phyloP scores from a whole-genome alignment of 2,888 invertebrate genomes.

The Achlya flavicornis region DNA sequence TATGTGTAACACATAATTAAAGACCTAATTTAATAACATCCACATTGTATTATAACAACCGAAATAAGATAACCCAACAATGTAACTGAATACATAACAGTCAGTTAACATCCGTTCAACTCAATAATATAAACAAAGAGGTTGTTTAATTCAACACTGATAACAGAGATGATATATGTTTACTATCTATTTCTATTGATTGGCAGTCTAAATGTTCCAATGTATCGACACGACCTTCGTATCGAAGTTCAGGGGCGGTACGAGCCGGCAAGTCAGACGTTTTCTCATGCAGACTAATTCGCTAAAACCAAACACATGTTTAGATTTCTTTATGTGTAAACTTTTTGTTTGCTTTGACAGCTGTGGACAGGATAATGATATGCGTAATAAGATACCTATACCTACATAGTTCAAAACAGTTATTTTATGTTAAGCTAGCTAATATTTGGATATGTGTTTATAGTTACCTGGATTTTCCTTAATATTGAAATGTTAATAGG shows the following conservation, averaged over 20 bases:
- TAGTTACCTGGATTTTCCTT: neutral
- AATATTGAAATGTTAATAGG: neutral
- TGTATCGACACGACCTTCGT: slow-evolving; percentile 28
- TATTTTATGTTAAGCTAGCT: neutral
- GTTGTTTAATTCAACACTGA: slow-evolving; percentile 10
- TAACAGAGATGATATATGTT: slow-evolving; percentile 8
- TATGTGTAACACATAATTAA: neutral
- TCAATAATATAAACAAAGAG: slow-evolving; percentile 7
- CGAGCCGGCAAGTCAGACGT: slow-evolving; percentile 32
- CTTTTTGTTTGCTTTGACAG: slow-evolving; percentile 32
- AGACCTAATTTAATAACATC: neutral
- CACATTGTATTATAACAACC: neutral
- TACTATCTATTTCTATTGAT: slow-evolving; percentile 18
- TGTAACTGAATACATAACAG: slow-evolving; percentile 6
- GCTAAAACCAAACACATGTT: slow-evolving; percentile 41
- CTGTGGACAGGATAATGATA: slow-evolving; percentile 20
- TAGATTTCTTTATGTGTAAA: slow-evolving; percentile 22
- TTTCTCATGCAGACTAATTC: slow-evolving; percentile 44
- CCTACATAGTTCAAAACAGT: too few relatives aligned
- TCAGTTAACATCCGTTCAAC: slow-evolving; percentile 10
- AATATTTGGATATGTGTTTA: neutral
- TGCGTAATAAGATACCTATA: neutral
- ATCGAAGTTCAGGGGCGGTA: slow-evolving; percentile 38
- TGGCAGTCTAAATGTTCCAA: slow-evolving; percentile 20
- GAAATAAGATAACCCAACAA: slow-evolving; percentile 5